phyloP scores from a whole-genome alignment of 2,797 vertebrate genomes.

The Miichthys miiuy region DNA sequence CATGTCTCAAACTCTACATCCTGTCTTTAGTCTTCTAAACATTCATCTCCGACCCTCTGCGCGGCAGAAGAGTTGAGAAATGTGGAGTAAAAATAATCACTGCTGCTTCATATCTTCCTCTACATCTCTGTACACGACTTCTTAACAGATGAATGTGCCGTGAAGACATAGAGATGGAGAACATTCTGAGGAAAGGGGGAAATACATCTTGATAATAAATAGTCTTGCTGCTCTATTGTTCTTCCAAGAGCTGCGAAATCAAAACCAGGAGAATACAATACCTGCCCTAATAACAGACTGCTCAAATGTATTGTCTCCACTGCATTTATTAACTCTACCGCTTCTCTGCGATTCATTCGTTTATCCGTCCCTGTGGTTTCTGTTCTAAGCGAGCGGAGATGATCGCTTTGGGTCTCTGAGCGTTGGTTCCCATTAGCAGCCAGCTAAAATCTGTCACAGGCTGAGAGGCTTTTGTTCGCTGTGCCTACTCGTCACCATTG shows the following conservation, averaged over 20 bases:
- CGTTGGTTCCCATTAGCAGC: conserved; percentile 47
- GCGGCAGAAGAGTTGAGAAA: not conserved
- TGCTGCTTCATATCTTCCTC: conserved; percentile 1
- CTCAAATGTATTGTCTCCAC: conserved; percentile 32
- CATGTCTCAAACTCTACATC: not conserved
- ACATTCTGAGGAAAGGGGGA: conserved; percentile 6
- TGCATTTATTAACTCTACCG: conserved; percentile 33
- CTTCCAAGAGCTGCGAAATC: conserved; percentile 42
- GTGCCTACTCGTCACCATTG: conserved; percentile 17
- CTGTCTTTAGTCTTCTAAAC: not conserved
- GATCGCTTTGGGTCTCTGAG: conserved; percentile 43
- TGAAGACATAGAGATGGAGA: not conserved
- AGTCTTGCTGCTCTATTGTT: conserved; percentile 38
- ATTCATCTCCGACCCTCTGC: too few species aligned
- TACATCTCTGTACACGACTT: not conserved
- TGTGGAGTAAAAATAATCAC: not conserved
- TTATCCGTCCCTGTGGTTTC: conserved; percentile 49
- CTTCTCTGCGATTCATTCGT: conserved; percentile 25
- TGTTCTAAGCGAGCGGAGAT: conserved; percentile 30
- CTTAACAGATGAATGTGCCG: conserved; percentile 9
- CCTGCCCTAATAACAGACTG: conserved; percentile 49
- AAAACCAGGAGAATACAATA: conserved; percentile 36
- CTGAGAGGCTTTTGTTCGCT: conserved; percentile 44
- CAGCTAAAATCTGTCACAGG: conserved; percentile 37
- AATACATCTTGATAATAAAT: conserved; percentile 40